A percentile compares a stretch with the other conserved stretches of the same genome.
phyloP scores from a whole-genome alignment of 1,140 invertebrate species.

The Brachionus calyciflorus region DNA sequence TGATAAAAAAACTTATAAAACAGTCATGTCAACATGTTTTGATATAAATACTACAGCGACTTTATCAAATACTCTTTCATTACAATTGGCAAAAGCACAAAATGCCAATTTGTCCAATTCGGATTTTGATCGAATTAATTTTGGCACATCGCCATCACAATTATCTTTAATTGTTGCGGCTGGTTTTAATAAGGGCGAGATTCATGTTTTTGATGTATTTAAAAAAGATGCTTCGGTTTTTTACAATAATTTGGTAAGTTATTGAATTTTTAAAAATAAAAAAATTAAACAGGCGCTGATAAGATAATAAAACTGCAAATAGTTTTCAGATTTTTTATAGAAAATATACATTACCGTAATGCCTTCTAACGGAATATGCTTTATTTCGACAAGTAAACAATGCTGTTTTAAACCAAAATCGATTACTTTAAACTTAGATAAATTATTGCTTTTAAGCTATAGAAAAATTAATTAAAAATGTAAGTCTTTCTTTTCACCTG shows the following conservation, averaged over 20 bases:
- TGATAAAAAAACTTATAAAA: slow-evolving; percentile 41
- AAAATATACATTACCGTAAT: too few species aligned
- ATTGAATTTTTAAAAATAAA: too few species aligned
- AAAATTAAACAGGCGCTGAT: too few species aligned
- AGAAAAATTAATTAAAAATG: too few species aligned
- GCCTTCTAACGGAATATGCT: too few species aligned
- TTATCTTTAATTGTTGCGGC: slow-evolving; percentile 45
- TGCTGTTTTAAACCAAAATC: too few species aligned
- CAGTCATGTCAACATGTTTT: slow-evolving; percentile 26
- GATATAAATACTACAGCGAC: slow-evolving; percentile 13
- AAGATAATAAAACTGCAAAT: too few species aligned
- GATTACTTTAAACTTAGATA: too few species aligned
- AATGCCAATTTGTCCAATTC: slow-evolving; percentile 4
- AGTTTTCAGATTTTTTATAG: too few species aligned
- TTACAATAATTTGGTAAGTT: slow-evolving; percentile 24
- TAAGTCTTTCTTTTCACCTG: too few species aligned
- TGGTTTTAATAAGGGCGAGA: slow-evolving; percentile 44
- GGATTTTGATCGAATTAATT: slow-evolving; percentile 1
- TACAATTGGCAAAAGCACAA: slow-evolving; percentile 12
- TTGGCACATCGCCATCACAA: background rate
- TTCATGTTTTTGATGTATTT: slow-evolving; percentile 45
- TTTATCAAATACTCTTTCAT: background rate
- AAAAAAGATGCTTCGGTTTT: slow-evolving; percentile 45
- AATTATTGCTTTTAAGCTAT: too few species aligned
- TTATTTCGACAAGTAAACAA: too few species aligned